These are phyloP conservation scores for Drosophila birchii DNA, from an alignment of 2,888 invertebrate genomes.

Conservation along the genomic window DNA sequence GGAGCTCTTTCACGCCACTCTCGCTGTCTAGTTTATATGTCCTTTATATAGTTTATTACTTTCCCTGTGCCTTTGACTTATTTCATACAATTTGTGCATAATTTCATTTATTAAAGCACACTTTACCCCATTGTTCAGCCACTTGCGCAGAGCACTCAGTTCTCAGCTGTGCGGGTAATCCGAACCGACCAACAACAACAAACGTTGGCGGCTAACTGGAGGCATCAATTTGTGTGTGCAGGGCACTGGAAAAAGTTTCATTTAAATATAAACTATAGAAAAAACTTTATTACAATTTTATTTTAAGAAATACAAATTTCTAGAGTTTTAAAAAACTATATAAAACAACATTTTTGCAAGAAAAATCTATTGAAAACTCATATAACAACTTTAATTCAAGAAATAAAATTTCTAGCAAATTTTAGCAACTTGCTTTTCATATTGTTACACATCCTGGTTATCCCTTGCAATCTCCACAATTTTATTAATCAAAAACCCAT, in stretches of 20 bases:
- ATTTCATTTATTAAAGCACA: conserved; percentile 25
- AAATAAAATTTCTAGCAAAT: too few species aligned
- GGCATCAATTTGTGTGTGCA: conserved; percentile 45
- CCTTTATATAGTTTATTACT: background rate
- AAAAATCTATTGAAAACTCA: too few species aligned
- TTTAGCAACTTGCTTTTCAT: background rate
- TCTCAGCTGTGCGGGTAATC: conserved; percentile 50
- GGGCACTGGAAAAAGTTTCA: conserved; percentile 9
- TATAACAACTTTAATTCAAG: too few species aligned
- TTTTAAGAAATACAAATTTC: background rate
- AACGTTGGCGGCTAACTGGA: conserved; percentile 9
- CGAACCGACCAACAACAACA: conserved; percentile 44
- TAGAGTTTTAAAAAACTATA: background rate
- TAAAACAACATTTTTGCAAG: background rate
- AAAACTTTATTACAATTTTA: background rate
- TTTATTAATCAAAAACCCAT: background rate
- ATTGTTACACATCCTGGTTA: too few species aligned
- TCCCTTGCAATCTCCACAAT: too few species aligned
- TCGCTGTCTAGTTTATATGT: background rate
- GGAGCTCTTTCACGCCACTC: background rate
- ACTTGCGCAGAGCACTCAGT: conserved; percentile 32
- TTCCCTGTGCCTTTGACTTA: conserved; percentile 8
- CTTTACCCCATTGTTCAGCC: conserved; percentile 33
- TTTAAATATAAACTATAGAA: too few species aligned
- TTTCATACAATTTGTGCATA: conserved; percentile 23